A percentile compares a stretch with the other conserved stretches of the same genome.
Evolutionary conservation across 2,888 invertebrate genomes (phyloP).

Genomic region (Eupelmus urozonus): DNA sequence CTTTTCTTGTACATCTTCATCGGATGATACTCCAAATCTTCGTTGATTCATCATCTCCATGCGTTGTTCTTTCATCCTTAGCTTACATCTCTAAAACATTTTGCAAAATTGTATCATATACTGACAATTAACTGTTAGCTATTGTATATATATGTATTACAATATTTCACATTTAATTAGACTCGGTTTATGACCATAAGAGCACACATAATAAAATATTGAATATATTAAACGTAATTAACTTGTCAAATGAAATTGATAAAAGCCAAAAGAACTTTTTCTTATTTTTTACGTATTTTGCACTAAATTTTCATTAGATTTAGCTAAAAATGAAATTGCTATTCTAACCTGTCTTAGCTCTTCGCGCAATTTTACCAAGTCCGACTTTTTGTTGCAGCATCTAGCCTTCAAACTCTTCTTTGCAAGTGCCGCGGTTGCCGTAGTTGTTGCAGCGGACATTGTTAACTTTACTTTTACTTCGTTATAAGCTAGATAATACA

Average conservation of each 20-base stretch:
- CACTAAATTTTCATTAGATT: too few relatives aligned
- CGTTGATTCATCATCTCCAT: slow-evolving; percentile 45
- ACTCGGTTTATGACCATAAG: too few relatives aligned
- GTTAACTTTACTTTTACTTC: too few relatives aligned
- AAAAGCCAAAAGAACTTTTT: too few relatives aligned
- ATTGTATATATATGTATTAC: too few relatives aligned
- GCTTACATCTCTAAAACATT: slow-evolving; percentile 51
- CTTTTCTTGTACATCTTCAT: slow-evolving; percentile 47
- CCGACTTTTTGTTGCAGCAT: slow-evolving; percentile 39
- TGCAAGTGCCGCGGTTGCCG: slow-evolving; percentile 41
- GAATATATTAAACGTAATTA: too few relatives aligned
- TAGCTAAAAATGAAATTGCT: not conserved
- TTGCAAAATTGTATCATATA: not conserved
- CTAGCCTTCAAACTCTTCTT: slow-evolving; percentile 52
- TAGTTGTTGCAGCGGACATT: slow-evolving; percentile 47
- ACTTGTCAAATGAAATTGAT: too few relatives aligned
- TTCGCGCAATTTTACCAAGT: slow-evolving; percentile 53
- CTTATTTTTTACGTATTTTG: too few relatives aligned
- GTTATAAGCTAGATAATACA: too few relatives aligned
- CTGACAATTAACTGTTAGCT: too few relatives aligned
- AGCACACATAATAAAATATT: too few relatives aligned
- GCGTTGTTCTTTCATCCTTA: slow-evolving; percentile 50
- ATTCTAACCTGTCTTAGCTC: slow-evolving; percentile 58
- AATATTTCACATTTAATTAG: too few relatives aligned
- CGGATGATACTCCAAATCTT: slow-evolving; percentile 51